Evolutionary conservation across 2,113 vertebrate species (phyloP), one percentile per base, ranked within the genome.

Genomic region (Prinia subflava): DNA sequence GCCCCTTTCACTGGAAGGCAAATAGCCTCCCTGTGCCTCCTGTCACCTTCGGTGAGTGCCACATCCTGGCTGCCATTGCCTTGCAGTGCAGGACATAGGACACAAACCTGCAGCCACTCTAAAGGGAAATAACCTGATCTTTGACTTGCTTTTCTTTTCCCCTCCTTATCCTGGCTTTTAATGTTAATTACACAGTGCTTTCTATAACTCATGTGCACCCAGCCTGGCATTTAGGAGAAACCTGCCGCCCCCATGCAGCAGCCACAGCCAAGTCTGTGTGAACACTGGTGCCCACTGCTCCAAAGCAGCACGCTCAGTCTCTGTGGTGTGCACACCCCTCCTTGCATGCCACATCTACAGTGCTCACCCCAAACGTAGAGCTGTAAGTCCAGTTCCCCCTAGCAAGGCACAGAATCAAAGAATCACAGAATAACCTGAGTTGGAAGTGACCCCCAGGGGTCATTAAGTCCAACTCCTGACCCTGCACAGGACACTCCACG

Each of bases 161-260:
- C 10, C 21, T 63, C 47, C 30, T 78, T 78, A 59, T 24, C 46
- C 53, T 67, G 14, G 9, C 39, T 82, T 90, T 60, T 53, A 46
- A 64, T 8, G 55, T 47, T 87, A 63, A 82, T 7, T 0, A 1
- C 14, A 5, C 47, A 35, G 44, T 59, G 49, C 52, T 75, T 59
- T 47, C 64, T 74, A 10, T 47, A 63, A 60, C n/a, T 53, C 33
- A 4, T 0, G 0, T 20, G 13, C n/a, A 70, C n/a, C 25, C 49
- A 81, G 39, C 20, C 39, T 24, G 33, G 55, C 13, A 8, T 25
- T 39, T 41, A 65, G 15, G 35, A 67, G 91, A 80, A 89, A 74
- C 39, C 13, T 0, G 0, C 14, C 24, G 60, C 1, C 6, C 35
- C 12, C 20, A 35, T 0, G 0, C 46, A 74, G 62, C 65, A 85